phyloP scores from a whole-genome alignment of 1,140 invertebrate genomes.

The Akabosia matsudoensis region DNA sequence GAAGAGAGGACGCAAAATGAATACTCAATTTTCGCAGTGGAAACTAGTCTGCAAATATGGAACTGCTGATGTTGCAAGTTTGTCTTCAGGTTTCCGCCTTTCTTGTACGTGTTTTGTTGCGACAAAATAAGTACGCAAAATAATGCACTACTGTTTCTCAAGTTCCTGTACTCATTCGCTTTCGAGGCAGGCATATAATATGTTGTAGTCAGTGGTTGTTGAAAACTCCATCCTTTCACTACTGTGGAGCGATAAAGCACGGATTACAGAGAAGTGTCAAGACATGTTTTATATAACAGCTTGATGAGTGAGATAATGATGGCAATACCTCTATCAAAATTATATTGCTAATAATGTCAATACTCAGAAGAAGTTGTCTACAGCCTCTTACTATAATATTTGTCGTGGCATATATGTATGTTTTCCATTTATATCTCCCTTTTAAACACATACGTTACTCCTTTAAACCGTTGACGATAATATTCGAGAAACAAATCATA shows the following conservation, averaged over 20 bases:
- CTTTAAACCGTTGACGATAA: no score
- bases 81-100: no score
- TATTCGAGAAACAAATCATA: no score
- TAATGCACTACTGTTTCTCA: no score
- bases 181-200: neutral
- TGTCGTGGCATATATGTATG: no score
- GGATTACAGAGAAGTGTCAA: neutral
- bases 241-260: conserved; percentile 4
- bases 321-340: neutral
- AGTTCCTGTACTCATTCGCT: no score
- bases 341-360: neutral
- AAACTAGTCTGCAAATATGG: neutral
- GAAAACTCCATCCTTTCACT: no score
- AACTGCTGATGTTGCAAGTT: neutral
- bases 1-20: neutral
- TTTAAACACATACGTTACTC: no score
- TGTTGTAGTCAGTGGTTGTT: neutral
- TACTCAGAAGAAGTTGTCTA: neutral
- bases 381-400: neutral
- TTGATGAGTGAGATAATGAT: conserved; percentile 17
- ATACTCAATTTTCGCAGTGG: neutral
- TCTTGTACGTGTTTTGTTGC: neutral
- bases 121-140: no score
- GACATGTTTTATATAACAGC: conserved; percentile 18
- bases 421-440: no score